phyloP scores from a whole-genome alignment of 2,113 vertebrate species.

The Entosphenus tridentatus region DNA sequence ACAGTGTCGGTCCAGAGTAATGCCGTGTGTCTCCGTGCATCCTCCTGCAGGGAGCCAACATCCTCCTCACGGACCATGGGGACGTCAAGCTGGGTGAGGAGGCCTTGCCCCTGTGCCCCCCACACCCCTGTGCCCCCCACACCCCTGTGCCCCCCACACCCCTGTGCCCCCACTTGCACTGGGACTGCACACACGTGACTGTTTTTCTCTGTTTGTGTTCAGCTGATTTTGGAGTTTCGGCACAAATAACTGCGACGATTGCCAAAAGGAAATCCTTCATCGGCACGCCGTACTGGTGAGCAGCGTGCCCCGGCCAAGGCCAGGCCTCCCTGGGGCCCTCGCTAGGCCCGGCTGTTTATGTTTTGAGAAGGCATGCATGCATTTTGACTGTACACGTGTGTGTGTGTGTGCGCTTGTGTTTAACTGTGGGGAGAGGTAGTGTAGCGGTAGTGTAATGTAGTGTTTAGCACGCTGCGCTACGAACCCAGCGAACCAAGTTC shows the following conservation, averaged over 20 bases:
- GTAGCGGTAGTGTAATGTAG: too few species aligned
- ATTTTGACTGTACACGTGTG: too few species aligned
- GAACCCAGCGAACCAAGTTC: too few species aligned
- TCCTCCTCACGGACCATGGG: conserved; percentile 54
- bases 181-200: too few species aligned
- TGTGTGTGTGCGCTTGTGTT: too few species aligned
- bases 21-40: neutral
- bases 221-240: conserved; percentile 96
- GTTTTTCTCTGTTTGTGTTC: conserved; percentile 5
- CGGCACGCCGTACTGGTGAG: conserved; percentile 93
- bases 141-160: neutral
- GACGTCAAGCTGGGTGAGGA: conserved; percentile 53
- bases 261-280: conserved; percentile 98
- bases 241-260: conserved; percentile 97
- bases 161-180: too few species aligned
- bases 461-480: too few species aligned
- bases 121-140: neutral
- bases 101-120: neutral
- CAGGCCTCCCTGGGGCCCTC: too few species aligned
- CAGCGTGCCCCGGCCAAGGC: neutral
- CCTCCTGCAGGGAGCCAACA: conserved; percentile 48
- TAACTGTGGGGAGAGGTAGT: too few species aligned
- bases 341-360: neutral
- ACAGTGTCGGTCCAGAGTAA: too few species aligned
- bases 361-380: too few species aligned